phyloP scores from a whole-genome alignment of 2,888 invertebrate species.

The Chirona hameri region DNA sequence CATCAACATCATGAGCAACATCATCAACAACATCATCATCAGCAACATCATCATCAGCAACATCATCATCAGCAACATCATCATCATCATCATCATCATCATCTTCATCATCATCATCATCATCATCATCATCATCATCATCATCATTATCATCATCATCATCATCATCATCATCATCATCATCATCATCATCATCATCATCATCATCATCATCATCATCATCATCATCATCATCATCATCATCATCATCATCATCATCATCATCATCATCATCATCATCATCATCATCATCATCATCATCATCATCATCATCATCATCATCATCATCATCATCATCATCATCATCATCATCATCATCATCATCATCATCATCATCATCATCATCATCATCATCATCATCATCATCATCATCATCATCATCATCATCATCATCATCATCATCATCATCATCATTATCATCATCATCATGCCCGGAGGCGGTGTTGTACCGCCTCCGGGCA shows the following conservation, averaged over 20 bases:
- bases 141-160: constrained; percentile 22
- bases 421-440: constrained; percentile 22
- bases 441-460: constrained; percentile 22
- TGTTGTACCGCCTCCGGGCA: too few species aligned
- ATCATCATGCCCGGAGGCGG: too few species aligned
- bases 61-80: too few species aligned
- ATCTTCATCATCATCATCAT: constrained; percentile 22
- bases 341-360: constrained; percentile 22
- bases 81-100: too few species aligned
- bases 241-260: constrained; percentile 22
- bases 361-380: constrained; percentile 22
- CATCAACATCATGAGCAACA: too few species aligned
- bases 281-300: constrained; percentile 22
- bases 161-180: constrained; percentile 22
- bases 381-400: constrained; percentile 22
- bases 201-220: constrained; percentile 22
- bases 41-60: too few species aligned
- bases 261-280: constrained; percentile 22
- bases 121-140: constrained; percentile 22
- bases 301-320: constrained; percentile 22
- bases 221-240: constrained; percentile 22
- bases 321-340: constrained; percentile 22
- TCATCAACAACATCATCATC: too few species aligned
- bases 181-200: constrained; percentile 22
- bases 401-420: constrained; percentile 22